A percentile compares a stretch with the other conserved stretches of the same genome.
phyloP scores from a whole-genome alignment of 2,888 invertebrate species.

The Drosophila bunnanda region DNA sequence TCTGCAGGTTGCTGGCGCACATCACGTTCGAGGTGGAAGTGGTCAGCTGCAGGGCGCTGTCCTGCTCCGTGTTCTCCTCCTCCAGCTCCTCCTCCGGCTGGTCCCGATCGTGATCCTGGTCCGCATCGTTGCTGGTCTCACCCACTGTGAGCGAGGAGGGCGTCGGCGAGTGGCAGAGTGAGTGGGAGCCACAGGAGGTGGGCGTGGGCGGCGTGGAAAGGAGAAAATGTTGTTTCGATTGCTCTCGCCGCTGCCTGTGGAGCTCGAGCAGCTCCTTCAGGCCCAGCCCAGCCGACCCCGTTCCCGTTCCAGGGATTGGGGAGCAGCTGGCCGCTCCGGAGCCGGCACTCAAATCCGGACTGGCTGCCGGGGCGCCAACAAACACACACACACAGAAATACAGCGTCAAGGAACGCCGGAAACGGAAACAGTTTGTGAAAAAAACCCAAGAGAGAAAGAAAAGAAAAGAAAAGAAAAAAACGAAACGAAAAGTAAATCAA shows the following conservation, averaged over 20 bases:
- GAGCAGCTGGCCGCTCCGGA: conserved; percentile 25
- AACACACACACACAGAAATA: conserved; percentile 33
- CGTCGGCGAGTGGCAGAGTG: conserved; percentile 70
- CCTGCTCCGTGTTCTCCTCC: conserved; percentile 58
- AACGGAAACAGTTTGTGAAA: conserved; percentile 55
- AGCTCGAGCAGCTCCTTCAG: conserved; percentile 81
- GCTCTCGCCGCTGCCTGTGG: conserved; percentile 81
- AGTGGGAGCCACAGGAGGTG: conserved; percentile 73
- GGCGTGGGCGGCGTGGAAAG: conserved; percentile 82
- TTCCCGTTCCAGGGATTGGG: conserved; percentile 53
- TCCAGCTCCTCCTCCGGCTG: conserved; percentile 40
- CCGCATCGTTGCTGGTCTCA: conserved; percentile 59
- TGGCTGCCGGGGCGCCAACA: conserved; percentile 64
- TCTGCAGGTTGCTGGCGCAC: conserved; percentile 56
- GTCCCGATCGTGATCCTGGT: conserved; percentile 54
- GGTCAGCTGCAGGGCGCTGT: conserved; percentile 70
- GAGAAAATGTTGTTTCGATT: conserved; percentile 83
- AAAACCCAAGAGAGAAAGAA: conserved; percentile 27
- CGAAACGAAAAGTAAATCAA: conserved; percentile 48
- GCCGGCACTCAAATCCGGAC: conserved; percentile 62
- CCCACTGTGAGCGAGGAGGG: conserved; percentile 68
- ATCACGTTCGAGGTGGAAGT: conserved; percentile 54
- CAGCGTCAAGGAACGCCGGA: conserved; percentile 56
- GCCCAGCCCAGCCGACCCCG: conserved; percentile 54
- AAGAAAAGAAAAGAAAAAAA: conserved; percentile 46